These are phyloP conservation scores for Venustoraphidia nigricollis DNA, from an alignment of 2,888 invertebrate genomes.

Conservation along the genomic window DNA sequence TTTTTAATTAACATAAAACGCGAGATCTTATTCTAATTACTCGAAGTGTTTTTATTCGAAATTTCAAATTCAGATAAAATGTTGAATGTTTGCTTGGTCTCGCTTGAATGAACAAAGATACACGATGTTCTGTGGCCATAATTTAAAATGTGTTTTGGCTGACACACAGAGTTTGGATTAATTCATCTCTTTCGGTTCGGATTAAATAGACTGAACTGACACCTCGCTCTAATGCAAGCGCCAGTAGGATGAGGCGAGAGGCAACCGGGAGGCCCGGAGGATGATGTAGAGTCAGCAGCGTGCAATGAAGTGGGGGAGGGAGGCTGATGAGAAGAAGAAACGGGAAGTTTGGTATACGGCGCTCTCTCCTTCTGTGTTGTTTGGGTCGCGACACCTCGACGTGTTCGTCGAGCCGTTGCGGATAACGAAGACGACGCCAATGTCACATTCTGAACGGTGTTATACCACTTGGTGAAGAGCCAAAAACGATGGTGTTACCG, in stretches of 20 bases:
- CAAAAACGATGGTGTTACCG: too few relatives aligned
- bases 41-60: constrained; percentile 19
- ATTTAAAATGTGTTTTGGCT: constrained; percentile 26
- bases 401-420: too few relatives aligned
- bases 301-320: too few relatives aligned
- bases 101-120: constrained; percentile 22
- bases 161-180: constrained; percentile 30
- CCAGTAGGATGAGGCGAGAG: not conserved
- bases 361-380: too few relatives aligned
- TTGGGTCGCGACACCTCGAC: too few relatives aligned
- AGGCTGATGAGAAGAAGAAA: too few relatives aligned
- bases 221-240: not conserved
- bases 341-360: too few relatives aligned
- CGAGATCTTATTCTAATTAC: constrained; percentile 25
- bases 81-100: constrained; percentile 11
- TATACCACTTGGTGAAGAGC: too few relatives aligned
- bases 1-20: constrained; percentile 28
- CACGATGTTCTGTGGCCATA: constrained; percentile 26
- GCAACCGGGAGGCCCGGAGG: not conserved
- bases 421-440: too few relatives aligned
- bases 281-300: too few relatives aligned
- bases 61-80: constrained; percentile 33
- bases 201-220: constrained; percentile 7
- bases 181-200: constrained; percentile 31
- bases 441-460: too few relatives aligned